Conservation (phyloP, 2,888 invertebrate genomes). For the Zele albiditarsus region DNA sequence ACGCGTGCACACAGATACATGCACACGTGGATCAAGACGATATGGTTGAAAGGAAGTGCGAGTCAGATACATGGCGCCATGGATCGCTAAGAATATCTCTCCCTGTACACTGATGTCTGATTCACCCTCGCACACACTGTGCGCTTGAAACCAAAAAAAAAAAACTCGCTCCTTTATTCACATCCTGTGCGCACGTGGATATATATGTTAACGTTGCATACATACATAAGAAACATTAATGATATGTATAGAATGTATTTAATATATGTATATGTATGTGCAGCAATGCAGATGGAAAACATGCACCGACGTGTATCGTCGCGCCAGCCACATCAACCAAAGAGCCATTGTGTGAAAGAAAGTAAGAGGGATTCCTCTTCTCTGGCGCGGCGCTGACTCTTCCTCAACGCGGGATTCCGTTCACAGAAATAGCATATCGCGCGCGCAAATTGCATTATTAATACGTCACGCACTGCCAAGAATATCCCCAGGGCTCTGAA, state of each 20-base stretch:
- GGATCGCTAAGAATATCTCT: slow-evolving; percentile 65
- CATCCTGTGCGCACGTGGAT: slow-evolving; percentile 31
- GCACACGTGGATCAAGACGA: slow-evolving; percentile 28
- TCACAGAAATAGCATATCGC: slow-evolving; percentile 42
- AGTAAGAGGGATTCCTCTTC: slow-evolving; percentile 36
- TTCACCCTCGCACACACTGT: slow-evolving; percentile 55
- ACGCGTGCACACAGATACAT: slow-evolving; percentile 1
- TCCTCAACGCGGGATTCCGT: slow-evolving; percentile 34
- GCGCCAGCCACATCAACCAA: slow-evolving; percentile 12
- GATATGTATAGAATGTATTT: slow-evolving; percentile 15
- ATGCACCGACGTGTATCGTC: slow-evolving; percentile 20
- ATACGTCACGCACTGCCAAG: slow-evolving; percentile 44
- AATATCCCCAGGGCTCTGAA: slow-evolving; percentile 39
- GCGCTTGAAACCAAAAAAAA: slow-evolving; percentile 40
- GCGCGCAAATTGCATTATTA: slow-evolving; percentile 46
- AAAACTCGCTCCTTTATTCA: slow-evolving; percentile 17
- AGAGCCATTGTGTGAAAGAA: slow-evolving; percentile 29
- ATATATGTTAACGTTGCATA: background rate
- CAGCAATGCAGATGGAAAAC: slow-evolving; percentile 36
- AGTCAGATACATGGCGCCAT: slow-evolving; percentile 59
- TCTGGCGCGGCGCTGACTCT: slow-evolving; percentile 2
- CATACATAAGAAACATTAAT: background rate
- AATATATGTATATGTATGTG: background rate
- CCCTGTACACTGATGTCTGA: slow-evolving; percentile 54
- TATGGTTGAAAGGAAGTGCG: slow-evolving; percentile 57